Conservation (phyloP, 2,888 invertebrate genomes). For the Drosophila nigricruria region DNA sequence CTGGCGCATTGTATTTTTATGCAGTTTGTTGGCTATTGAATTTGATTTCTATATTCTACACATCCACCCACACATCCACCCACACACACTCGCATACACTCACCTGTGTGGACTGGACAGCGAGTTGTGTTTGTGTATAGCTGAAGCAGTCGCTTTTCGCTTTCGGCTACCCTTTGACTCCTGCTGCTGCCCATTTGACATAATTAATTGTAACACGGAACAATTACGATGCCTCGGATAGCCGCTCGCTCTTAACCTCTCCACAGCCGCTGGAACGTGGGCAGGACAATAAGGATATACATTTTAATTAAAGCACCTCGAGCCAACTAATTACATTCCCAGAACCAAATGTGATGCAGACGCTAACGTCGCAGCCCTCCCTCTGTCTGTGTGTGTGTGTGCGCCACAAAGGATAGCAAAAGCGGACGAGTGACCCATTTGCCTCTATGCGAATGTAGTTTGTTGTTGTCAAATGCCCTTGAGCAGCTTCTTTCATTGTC, state of each 20-base stretch:
- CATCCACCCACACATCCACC: neutral
- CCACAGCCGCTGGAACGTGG: constrained; percentile 15
- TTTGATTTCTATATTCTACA: constrained; percentile 38
- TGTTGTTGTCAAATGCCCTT: constrained; percentile 40
- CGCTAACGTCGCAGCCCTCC: neutral
- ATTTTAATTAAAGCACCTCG: constrained; percentile 79
- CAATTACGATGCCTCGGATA: constrained; percentile 62
- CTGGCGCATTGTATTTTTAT: constrained; percentile 50
- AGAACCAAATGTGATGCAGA: constrained; percentile 47
- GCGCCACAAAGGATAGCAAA: constrained; percentile 36
- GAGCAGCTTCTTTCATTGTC: constrained; percentile 30
- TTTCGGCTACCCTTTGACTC: constrained; percentile 10
- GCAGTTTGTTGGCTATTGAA: constrained; percentile 41
- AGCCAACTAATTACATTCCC: constrained; percentile 77
- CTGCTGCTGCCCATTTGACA: constrained; percentile 66
- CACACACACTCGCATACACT: neutral
- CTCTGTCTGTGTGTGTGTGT: neutral
- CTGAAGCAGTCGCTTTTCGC: constrained; percentile 9
- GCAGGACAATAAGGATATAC: constrained; percentile 75
- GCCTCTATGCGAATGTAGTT: constrained; percentile 14
- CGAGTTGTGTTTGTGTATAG: constrained; percentile 13
- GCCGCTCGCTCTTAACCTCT: neutral
- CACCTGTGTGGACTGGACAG: constrained; percentile 8
- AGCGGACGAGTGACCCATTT: constrained; percentile 37
- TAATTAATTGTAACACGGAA: constrained; percentile 79